Evolutionary conservation across 1,140 invertebrate genomes (phyloP).

Genomic region (Sycophila sp.): DNA sequence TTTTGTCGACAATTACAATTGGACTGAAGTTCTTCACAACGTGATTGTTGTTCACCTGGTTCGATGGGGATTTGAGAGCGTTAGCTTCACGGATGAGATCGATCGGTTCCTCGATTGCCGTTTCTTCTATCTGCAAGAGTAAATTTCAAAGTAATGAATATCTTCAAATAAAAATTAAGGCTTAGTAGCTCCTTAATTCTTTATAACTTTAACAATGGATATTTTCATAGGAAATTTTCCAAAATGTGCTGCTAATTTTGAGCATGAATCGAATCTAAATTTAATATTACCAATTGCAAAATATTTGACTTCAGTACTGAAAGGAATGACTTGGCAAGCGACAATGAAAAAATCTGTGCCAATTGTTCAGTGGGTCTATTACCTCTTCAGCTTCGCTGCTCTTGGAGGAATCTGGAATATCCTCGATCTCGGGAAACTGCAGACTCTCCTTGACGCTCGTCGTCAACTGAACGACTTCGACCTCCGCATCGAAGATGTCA

Average conservation of each 20-base stretch:
- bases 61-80: constrained; percentile 36
- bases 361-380: neutral
- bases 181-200: too few species aligned
- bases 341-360: neutral
- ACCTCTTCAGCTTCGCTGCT: constrained; percentile 57
- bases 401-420: constrained; percentile 58
- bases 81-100: constrained; percentile 62
- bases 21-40: too few species aligned
- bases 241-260: neutral
- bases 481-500: constrained; percentile 44
- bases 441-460: constrained; percentile 59
- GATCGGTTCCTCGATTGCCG: constrained; percentile 54
- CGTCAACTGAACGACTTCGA: constrained; percentile 59
- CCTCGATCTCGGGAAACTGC: constrained; percentile 62
- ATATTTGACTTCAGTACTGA: too few species aligned
- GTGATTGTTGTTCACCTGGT: constrained; percentile 44
- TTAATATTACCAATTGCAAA: too few species aligned
- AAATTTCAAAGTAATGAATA: constrained; percentile 17
- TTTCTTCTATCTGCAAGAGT: constrained; percentile 55
- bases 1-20: too few species aligned
- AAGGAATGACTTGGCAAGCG: too few species aligned
- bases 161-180: too few species aligned
- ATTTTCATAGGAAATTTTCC: too few species aligned
- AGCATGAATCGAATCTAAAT: neutral
- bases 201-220: too few species aligned